Conservation (phyloP, 2,888 invertebrate genomes). For the Amphipoea lucens region DNA sequence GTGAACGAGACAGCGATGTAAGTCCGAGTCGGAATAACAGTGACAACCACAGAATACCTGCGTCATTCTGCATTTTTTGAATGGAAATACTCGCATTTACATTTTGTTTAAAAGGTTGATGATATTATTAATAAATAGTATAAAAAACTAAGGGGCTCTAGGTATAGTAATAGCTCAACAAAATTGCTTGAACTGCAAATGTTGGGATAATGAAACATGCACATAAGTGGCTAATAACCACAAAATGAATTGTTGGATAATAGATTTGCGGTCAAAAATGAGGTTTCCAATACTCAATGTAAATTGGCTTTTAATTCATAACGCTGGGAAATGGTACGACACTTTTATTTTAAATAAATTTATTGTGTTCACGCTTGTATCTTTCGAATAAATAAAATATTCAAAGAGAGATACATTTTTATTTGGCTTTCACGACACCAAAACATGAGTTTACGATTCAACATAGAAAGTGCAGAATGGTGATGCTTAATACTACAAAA, state of each 20-base stretch:
- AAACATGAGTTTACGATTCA: conserved; percentile 15
- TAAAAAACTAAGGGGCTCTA: background rate
- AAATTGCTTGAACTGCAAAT: background rate
- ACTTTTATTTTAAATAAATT: conserved; percentile 1
- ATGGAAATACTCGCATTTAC: background rate
- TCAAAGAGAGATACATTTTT: conserved; percentile 16
- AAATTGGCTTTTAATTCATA: background rate
- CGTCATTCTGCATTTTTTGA: conserved; percentile 13
- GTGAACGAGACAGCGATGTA: background rate
- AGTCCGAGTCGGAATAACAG: conserved; percentile 17
- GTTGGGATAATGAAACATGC: background rate
- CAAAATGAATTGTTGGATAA: background rate
- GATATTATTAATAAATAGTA: background rate
- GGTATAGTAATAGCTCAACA: background rate
- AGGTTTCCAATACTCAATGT: background rate
- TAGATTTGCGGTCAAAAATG: background rate
- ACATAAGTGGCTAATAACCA: background rate
- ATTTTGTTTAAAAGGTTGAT: background rate
- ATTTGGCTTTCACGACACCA: background rate
- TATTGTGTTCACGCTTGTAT: background rate
- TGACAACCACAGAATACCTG: conserved; percentile 16
- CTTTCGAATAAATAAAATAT: conserved; percentile 18
- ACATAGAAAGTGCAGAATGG: background rate
- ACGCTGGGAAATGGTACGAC: background rate
- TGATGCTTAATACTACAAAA: background rate